These are phyloP conservation scores for Ephydatia muelleri DNA, from an alignment of 37 sponge, comb jelly and placozoan genomes.

Conservation along the genomic window DNA sequence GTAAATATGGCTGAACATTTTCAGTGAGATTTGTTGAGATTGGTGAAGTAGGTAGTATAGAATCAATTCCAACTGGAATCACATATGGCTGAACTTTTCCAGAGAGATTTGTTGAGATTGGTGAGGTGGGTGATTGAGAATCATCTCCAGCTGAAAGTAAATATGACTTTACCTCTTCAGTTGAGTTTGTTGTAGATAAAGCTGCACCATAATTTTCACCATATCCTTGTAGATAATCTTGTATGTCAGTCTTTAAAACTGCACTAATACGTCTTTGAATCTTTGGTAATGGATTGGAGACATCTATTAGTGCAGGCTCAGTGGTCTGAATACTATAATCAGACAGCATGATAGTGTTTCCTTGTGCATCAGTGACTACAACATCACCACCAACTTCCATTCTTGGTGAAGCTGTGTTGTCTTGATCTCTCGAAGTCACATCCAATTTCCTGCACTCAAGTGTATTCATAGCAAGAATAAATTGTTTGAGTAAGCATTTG, in stretches of 20 bases:
- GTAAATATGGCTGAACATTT: no score
- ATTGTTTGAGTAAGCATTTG: background rate
- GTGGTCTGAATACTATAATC: no score
- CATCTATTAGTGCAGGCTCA: background rate
- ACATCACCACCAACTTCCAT: background rate
- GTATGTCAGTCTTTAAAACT: constrained; percentile 14
- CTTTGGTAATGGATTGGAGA: background rate
- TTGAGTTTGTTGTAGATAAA: constrained; percentile 13
- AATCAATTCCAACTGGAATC: no score
- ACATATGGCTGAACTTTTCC: no score
- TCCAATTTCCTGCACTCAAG: background rate
- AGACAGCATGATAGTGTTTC: no score
- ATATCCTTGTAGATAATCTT: constrained; percentile 55
- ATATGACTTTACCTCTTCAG: background rate
- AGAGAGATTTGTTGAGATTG: no score
- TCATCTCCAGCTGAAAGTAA: background rate
- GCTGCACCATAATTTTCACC: constrained; percentile 60
- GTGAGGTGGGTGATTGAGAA: background rate
- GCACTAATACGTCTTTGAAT: constrained; percentile 2
- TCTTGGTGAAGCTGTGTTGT: background rate
- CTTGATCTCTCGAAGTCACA: background rate
- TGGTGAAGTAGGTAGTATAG: background rate
- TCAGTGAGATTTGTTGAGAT: no score
- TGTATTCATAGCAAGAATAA: no score
- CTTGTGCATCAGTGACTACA: background rate